phyloP scores from a whole-genome alignment of 2,888 invertebrate species.

The Norana najaformis region DNA sequence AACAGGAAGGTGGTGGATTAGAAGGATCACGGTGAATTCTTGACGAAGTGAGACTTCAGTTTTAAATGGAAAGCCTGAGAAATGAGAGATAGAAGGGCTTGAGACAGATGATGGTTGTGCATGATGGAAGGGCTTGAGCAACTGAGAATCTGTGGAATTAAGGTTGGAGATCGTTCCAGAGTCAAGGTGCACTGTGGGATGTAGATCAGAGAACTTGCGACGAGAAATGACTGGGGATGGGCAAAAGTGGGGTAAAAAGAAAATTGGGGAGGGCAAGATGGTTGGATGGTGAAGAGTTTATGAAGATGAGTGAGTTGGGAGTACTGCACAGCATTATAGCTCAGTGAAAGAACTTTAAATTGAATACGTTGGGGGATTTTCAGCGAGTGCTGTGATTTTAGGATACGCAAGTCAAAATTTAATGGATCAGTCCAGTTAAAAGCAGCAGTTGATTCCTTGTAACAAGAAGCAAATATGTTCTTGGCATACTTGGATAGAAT shows the following conservation, averaged over 20 bases:
- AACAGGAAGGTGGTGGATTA: too few relatives aligned
- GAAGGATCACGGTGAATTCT: too few relatives aligned
- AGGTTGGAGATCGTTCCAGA: neutral
- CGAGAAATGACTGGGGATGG: too few relatives aligned
- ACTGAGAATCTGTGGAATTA: neutral
- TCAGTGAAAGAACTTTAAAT: neutral
- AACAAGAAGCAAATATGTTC: neutral
- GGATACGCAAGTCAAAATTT: neutral
- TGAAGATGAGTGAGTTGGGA: neutral
- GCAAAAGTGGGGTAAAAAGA: neutral
- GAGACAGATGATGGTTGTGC: too few relatives aligned
- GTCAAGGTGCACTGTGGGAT: neutral
- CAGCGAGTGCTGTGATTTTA: neutral
- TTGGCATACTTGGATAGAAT: slow-evolving; percentile 45
- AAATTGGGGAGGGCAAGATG: too few relatives aligned
- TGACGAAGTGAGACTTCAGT: too few relatives aligned
- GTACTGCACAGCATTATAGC: neutral
- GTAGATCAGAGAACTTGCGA: neutral
- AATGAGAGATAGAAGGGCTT: too few relatives aligned
- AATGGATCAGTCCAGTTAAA: neutral
- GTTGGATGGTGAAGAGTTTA: too few relatives aligned
- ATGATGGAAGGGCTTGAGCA: too few relatives aligned
- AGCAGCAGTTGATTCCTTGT: neutral
- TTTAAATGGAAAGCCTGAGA: too few relatives aligned
- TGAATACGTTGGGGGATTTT: neutral